Evolutionary conservation across 1,140 invertebrate species (phyloP), one percentile per base, ranked within the genome.

Genomic region (Drosophila persimilis): DNA sequence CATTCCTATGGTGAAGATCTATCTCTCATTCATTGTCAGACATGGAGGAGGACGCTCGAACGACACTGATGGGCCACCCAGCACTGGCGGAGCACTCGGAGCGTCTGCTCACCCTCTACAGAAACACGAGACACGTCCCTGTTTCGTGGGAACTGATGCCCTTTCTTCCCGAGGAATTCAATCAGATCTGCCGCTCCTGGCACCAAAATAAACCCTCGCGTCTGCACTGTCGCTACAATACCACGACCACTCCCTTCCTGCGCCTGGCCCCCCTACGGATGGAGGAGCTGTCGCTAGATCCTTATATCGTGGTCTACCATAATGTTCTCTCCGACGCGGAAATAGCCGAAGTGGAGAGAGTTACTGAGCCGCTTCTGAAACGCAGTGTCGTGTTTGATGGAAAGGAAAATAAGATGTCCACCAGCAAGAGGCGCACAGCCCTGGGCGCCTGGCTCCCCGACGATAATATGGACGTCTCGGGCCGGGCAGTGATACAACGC

Each of bases 251-350:
- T 48, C 95, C 97, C 0, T 97, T 95, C 88, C 92, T 98, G 5
- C 93, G 94, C 55, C 92, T 99, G 39, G 96, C 95, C 0, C 98
- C 97, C 0, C 94, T 98, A 44, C 99, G 99, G 92, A 95, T 97
- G 90, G 99, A 99, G 92, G 94, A 97, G 77, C 93, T 96, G 15
- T 96, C 95, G 86, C 91, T 95, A 3, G 93, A 96, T 17, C 99
- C 98, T 0, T 94, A 95, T 58, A 95, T 99, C 70, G 94, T 96
- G 26, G 93, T 99, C 6, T 99, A 96, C 91, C 96, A 98, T 91
- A 94, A 98, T 80, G 95, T 99, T 2, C 93, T 99, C 58, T 95
- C 93, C 51, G 97, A 99, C 77, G 85, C 93, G 1, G 98, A 99
- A 92, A 98, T 99, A 56, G 94, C 95, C 50, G 92, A 94, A 1